Base-by-base conservation (phyloP, 2,888 invertebrate genomes). In the Asteroscopus sphinx region DNA sequence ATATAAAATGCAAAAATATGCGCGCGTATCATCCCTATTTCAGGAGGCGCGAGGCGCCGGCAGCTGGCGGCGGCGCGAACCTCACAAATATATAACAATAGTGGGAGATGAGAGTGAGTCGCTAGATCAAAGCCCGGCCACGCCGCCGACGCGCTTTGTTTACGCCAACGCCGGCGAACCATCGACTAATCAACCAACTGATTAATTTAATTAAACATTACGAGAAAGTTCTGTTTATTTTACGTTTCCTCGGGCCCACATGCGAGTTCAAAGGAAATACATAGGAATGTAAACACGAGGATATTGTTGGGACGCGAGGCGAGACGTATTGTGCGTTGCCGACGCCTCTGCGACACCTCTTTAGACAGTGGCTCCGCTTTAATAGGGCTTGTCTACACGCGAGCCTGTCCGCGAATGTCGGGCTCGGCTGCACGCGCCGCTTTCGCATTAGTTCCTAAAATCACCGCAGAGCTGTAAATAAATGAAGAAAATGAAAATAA, bases 151-250 rank as follows among this genome's bases (percentile, higher is more conserved):
- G 82, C 82, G 81, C 81, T 86, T 86, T 93, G 93, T 94, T 94
- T 94, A 94, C 92, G 82, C 85, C 87, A 80, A 83, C 87, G 87
- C 89, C 87, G 86, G 76, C 88, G 86, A 85, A 87, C 91, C 93
- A 92, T 92, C 93, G 93, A 89, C 93, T 92, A 93, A 94, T 93
- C 93, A 93, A 89, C 90, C 91, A 86, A 88, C 93, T 93, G 93
- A 94, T 93, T 94, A 94, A 94, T 93, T 94, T 93, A 94, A 94
- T 93, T 94, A 93, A 93, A 94, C 93, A 93, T 93, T 92, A 93
- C 93, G 88, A 93, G 93, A 94, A 93, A 93, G 93, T 92, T 93
- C 81, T 94, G 93, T 94, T 94, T 94, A 92, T 89, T 89, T 87
- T 88, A 89, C 89, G 90, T 91, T 93, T 93, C 93, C 93, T 91